A percentile compares a stretch with the other conserved stretches of the same genome.
Conservation (phyloP, 2,797 vertebrate genomes). For the Hippocampus kuda region DNA sequence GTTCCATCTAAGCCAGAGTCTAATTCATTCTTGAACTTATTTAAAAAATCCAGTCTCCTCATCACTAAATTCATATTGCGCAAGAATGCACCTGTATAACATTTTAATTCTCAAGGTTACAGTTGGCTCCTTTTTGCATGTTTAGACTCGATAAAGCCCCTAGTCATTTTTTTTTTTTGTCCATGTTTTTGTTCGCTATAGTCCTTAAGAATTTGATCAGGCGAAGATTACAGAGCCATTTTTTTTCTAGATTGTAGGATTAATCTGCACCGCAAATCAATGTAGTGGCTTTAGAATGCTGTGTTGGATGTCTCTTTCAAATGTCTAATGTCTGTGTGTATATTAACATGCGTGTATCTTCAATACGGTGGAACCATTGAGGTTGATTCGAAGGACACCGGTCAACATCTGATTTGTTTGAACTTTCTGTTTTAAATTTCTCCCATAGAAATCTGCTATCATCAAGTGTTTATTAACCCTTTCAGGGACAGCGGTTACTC, state of each 20-base stretch:
- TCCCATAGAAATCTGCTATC: neutral
- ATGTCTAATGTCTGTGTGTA: constrained; percentile 16
- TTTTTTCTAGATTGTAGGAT: constrained; percentile 5
- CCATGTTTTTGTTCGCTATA: neutral
- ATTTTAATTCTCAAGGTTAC: neutral
- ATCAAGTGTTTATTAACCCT: neutral
- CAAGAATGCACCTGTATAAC: neutral
- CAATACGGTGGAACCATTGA: neutral
- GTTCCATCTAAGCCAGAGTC: neutral
- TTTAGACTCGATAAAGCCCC: constrained; percentile 22
- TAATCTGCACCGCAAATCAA: constrained; percentile 26
- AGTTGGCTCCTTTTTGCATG: constrained; percentile 28
- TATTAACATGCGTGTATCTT: constrained; percentile 7
- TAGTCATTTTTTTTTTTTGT: constrained; percentile 11
- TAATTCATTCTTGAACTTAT: neutral
- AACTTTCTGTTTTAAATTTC: neutral
- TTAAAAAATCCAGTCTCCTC: neutral
- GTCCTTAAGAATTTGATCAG: constrained; percentile 10
- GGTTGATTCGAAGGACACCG: neutral
- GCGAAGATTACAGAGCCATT: constrained; percentile 16
- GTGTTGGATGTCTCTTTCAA: constrained; percentile 15
- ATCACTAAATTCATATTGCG: neutral
- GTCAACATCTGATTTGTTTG: neutral
- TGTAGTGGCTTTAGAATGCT: constrained; percentile 17
- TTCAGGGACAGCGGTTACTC: too few relatives aligned